These are phyloP conservation scores for Spisula solida DNA, from an alignment of 2,888 invertebrate species.

Conservation along the genomic window DNA sequence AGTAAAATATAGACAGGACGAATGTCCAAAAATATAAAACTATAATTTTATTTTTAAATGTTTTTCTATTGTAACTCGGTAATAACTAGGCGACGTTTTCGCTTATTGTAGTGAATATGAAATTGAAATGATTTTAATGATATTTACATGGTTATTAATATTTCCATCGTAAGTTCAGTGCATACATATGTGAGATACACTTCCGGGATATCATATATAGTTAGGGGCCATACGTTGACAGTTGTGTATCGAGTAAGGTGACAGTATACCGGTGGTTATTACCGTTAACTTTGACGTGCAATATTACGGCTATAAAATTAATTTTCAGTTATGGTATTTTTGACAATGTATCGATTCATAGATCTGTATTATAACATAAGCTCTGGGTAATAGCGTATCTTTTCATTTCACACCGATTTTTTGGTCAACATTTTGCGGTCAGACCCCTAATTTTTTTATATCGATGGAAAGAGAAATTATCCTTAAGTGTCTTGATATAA, in stretches of 20 bases:
- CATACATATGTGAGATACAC: background rate
- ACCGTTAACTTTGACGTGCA: background rate
- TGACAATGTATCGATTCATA: too few species aligned
- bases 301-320: background rate
- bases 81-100: background rate
- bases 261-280: background rate
- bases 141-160: background rate
- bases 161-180: too few species aligned
- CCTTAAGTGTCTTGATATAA: too few species aligned
- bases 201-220: background rate
- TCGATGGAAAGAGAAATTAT: too few species aligned
- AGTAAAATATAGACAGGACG: too few species aligned
- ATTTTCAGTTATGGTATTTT: background rate
- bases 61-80: too few species aligned
- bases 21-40: background rate
- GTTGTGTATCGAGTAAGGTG: background rate
- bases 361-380: too few species aligned
- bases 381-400: too few species aligned
- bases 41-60: too few species aligned
- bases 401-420: too few species aligned
- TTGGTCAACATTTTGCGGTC: too few species aligned
- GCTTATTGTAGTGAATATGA: background rate
- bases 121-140: background rate
- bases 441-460: too few species aligned
- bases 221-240: background rate